Conservation (phyloP, 2,888 invertebrate genomes). For the Cistogaster globosa region DNA sequence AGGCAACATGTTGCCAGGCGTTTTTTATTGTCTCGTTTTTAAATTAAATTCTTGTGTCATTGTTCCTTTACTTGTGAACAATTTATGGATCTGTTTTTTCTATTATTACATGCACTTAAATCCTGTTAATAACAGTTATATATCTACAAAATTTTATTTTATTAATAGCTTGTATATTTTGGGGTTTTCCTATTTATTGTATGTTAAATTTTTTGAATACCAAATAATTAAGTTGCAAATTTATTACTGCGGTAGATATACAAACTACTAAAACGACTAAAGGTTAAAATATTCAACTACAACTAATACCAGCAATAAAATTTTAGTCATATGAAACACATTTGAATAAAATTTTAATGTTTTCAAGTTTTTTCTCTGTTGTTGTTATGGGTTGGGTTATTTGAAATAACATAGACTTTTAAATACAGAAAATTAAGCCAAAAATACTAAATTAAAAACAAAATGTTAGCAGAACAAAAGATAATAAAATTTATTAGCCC, state of each 20-base stretch:
- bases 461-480: background rate
- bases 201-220: conserved; percentile 17
- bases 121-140: conserved; percentile 32
- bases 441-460: background rate
- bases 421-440: background rate
- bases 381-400: background rate
- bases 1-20: no score
- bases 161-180: conserved; percentile 53
- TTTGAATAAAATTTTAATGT: conserved; percentile 58
- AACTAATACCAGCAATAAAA: conserved; percentile 52
- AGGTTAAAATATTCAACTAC: conserved; percentile 38
- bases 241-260: conserved; percentile 75
- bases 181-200: conserved; percentile 59
- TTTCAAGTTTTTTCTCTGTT: background rate
- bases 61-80: no score
- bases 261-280: conserved; percentile 38
- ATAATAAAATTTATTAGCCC: conserved; percentile 9
- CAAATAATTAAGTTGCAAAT: conserved; percentile 74
- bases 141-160: conserved; percentile 7
- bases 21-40: no score
- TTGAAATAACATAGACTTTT: conserved; percentile 28
- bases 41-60: no score
- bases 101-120: background rate
- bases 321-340: conserved; percentile 41
- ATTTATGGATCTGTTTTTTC: no score